Evolutionary conservation across 2,888 invertebrate species (phyloP).

Genomic region (Caenorhabditis imperialis): DNA sequence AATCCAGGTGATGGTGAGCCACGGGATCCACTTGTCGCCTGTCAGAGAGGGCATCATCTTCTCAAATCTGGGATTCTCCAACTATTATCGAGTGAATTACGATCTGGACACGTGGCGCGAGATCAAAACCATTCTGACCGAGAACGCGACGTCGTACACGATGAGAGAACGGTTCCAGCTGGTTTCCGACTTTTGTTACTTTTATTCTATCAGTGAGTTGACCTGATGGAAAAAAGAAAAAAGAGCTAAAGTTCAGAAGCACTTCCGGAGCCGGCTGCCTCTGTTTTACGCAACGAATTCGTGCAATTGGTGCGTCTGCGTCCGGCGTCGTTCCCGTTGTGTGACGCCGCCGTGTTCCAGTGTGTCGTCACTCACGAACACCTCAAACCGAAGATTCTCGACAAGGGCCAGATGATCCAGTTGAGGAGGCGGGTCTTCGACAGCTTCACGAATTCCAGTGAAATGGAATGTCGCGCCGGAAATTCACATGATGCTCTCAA

Average conservation of each 20-base stretch:
- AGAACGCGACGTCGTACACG: conserved; percentile 62
- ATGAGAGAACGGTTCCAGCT: conserved; percentile 59
- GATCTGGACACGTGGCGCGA: conserved; percentile 62
- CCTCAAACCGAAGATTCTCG: conserved; percentile 32
- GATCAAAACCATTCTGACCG: conserved; percentile 37
- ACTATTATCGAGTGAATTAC: conserved; percentile 64
- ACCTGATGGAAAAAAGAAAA: not conserved
- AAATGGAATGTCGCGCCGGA: conserved; percentile 59
- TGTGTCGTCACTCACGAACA: conserved; percentile 51
- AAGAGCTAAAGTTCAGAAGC: conserved; percentile 29
- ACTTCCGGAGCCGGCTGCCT: conserved; percentile 56
- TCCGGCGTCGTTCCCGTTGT: conserved; percentile 52
- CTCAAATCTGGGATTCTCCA: conserved; percentile 51
- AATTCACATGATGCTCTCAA: conserved; percentile 59
- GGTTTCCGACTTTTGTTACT: conserved; percentile 61
- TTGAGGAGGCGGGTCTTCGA: conserved; percentile 54
- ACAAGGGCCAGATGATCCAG: conserved; percentile 37
- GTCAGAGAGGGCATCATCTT: conserved; percentile 54
- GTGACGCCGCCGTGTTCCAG: conserved; percentile 55
- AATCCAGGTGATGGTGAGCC: conserved; percentile 61
- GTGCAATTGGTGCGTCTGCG: conserved; percentile 55
- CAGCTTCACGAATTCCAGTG: conserved; percentile 50
- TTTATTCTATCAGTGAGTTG: conserved; percentile 56
- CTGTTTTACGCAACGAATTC: conserved; percentile 58
- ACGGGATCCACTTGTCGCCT: conserved; percentile 60